Percentiles rank a stretch among this genome's conserved stretches.
Conservation (phyloP, 2,113 vertebrate species). For the Paradoxurus hermaphroditus region DNA sequence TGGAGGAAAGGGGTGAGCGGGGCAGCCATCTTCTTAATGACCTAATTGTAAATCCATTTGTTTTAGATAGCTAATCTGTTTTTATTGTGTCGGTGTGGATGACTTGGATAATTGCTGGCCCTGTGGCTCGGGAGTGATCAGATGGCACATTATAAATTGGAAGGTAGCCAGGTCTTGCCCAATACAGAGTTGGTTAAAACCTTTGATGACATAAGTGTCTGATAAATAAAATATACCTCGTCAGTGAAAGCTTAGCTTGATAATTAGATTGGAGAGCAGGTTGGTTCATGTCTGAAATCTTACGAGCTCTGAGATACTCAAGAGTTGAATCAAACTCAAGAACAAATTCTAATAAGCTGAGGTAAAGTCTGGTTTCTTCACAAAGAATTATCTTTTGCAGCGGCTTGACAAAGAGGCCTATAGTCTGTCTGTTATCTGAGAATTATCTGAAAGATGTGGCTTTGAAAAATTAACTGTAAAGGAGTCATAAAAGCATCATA, state of each 20-base stretch:
- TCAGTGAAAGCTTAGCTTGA: constrained; percentile 34
- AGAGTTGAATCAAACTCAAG: constrained; percentile 10
- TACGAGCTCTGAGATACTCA: not conserved
- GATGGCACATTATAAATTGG: constrained; percentile 64
- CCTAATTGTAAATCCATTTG: constrained; percentile 81
- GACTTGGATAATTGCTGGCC: constrained; percentile 53
- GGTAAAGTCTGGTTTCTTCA: constrained; percentile 17
- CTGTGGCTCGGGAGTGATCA: constrained; percentile 51
- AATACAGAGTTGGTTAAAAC: constrained; percentile 47
- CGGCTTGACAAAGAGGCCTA: not conserved
- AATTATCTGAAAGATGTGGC: constrained; percentile 47
- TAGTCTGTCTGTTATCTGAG: constrained; percentile 2
- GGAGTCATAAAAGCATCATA: constrained; percentile 30
- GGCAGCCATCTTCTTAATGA: constrained; percentile 73
- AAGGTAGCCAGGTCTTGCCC: constrained; percentile 55
- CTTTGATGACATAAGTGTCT: constrained; percentile 52
- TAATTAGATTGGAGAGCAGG: constrained; percentile 32
- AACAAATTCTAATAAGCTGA: not conserved
- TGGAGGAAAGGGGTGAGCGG: constrained; percentile 55
- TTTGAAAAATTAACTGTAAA: constrained; percentile 54
- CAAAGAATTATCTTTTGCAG: not conserved
- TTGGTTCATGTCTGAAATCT: constrained; percentile 52
- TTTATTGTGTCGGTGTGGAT: constrained; percentile 73
- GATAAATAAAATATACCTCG: constrained; percentile 57
- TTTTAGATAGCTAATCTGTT: constrained; percentile 70